Base-by-base conservation (phyloP, 2,113 vertebrate species). In the Cyprinodon variegatus region DNA sequence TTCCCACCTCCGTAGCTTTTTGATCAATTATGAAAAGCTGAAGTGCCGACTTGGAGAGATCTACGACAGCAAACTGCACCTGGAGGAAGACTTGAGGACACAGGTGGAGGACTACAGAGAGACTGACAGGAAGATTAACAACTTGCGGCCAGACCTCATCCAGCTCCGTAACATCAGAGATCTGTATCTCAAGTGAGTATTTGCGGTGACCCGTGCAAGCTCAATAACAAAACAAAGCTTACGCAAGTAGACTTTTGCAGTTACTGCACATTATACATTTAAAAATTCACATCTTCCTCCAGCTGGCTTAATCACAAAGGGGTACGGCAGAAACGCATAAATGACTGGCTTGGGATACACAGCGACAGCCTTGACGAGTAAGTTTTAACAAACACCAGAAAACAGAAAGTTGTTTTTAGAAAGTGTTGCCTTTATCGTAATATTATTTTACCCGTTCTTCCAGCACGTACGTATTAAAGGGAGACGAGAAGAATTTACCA, bases 281-380 rank as follows among this genome's bases (percentile, higher is more conserved):
- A 36, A 22, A 15, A 14, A 11, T 12, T 17, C 13, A 10, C 53
- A 45, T 65, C 9, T 74, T 4, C n/a, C 41, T 68, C 79, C 72
- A 99, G 97, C 66, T 99, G 97, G 97, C 96, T 99, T 76, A 99
- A 94, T 93, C 97, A 98, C 93, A 99, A 97, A 94, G 97, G 97
- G 17, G 96, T 97, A 72, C 95, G 96, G 67, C 97, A 98, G 93
- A 99, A 96, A 92, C 92, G 94, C 77, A 97, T 98, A 75, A 97
- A 97, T 0, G 95, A 96, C 85, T 99, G 97, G 97, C 95, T 99
- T 70, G 97, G 97, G 74, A 95, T 97, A 85, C 96, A 96, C 89
- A 96, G 93, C 20, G 96, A 98, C 88, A 96, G 95, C 87, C 91
- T 94, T 22, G 96, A 97, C 72, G 96, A 98, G 98, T 99, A 93